phyloP scores from a whole-genome alignment of 2,797 vertebrate species.

The Lemur catta region DNA sequence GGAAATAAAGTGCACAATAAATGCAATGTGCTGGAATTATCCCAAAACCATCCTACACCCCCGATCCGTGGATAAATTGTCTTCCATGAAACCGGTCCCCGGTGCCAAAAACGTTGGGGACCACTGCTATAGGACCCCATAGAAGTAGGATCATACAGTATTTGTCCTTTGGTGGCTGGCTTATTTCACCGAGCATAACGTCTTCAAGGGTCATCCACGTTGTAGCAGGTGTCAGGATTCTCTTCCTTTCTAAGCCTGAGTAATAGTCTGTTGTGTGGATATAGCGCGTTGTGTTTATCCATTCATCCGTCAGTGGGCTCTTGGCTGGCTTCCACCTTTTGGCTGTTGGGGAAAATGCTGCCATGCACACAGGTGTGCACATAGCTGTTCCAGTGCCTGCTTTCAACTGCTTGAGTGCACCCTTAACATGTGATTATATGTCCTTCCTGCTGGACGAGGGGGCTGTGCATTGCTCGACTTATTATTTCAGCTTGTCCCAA shows the following conservation, averaged over 20 bases:
- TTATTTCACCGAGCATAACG: not conserved
- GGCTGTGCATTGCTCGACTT: not conserved
- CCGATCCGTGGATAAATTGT: no score
- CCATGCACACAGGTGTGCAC: accelerated
- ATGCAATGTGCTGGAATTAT: no score
- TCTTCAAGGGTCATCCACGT: not conserved
- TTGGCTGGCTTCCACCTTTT: not conserved
- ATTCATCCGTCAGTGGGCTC: not conserved
- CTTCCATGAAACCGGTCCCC: no score
- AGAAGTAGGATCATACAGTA: not conserved
- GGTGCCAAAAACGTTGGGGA: no score
- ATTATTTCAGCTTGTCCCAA: no score
- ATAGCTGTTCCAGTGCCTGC: not conserved
- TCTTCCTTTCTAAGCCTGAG: not conserved
- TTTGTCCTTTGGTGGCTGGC: not conserved
- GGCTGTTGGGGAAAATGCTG: not conserved
- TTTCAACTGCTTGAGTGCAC: not conserved
- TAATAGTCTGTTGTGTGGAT: accelerated
- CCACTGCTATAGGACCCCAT: no score
- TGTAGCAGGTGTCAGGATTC: not conserved
- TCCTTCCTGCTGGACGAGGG: not conserved
- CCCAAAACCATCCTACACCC: no score
- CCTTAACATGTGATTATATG: not conserved
- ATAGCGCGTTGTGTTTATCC: accelerated
- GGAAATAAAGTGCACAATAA: no score